Percentiles rank a stretch among this genome's conserved stretches.
These are phyloP conservation scores for Mixornis gularis DNA, from an alignment of 2,113 vertebrate species.

Conservation along the genomic window DNA sequence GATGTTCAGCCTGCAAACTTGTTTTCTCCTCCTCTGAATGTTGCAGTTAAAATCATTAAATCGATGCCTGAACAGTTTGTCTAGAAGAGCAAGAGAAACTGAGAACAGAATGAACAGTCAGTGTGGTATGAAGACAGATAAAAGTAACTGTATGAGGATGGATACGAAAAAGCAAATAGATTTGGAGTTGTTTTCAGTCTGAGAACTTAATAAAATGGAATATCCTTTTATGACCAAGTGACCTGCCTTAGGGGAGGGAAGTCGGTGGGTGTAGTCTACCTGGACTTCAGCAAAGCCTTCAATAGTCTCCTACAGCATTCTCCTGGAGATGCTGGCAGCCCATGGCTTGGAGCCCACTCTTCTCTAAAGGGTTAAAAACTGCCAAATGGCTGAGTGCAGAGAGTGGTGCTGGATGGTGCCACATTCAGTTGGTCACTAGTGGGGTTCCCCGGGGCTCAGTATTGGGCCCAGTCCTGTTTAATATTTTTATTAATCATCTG, in stretches of 20 bases:
- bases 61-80: constrained; percentile 11
- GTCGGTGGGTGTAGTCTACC: neutral
- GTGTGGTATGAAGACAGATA: neutral
- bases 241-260: neutral
- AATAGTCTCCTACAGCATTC: neutral
- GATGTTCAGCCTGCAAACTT: neutral
- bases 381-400: neutral
- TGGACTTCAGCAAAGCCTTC: neutral
- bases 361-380: neutral
- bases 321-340: neutral
- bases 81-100: neutral
- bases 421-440: neutral
- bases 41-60: neutral
- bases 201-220: neutral
- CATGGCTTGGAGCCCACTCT: neutral
- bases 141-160: neutral
- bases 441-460: neutral
- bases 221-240: neutral
- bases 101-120: neutral
- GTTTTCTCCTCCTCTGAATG: neutral
- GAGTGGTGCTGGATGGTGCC: neutral
- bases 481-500: neutral
- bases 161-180: neutral
- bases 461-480: neutral
- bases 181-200: neutral